Evolutionary conservation across 2,797 vertebrate species (phyloP).

Genomic region (Sparus aurata): DNA sequence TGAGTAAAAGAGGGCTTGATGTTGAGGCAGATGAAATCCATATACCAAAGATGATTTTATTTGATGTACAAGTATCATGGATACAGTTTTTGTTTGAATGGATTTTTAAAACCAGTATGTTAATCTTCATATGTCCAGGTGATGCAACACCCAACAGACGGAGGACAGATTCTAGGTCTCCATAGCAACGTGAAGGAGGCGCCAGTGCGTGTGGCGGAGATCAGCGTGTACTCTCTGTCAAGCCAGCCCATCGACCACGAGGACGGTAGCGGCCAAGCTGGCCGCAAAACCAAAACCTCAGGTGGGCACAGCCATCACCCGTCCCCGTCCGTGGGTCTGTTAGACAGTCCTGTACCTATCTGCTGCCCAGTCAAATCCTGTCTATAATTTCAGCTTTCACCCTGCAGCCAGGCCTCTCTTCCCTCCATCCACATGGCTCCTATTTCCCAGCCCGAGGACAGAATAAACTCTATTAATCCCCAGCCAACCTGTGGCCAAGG

Average conservation of each 20-base stretch:
- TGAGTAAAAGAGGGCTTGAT: slow-evolving; percentile 5
- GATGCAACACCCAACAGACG: slow-evolving; percentile 88
- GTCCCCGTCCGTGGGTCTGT: slow-evolving; percentile 16
- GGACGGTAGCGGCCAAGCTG: slow-evolving; percentile 80
- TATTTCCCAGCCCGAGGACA: slow-evolving; percentile 69
- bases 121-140: slow-evolving; percentile 76
- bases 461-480: slow-evolving; percentile 73
- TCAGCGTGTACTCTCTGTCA: slow-evolving; percentile 87
- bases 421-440: slow-evolving; percentile 66
- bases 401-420: slow-evolving; percentile 49
- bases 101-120: slow-evolving; percentile 28
- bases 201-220: slow-evolving; percentile 85
- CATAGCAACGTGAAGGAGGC: slow-evolving; percentile 88
- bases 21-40: slow-evolving; percentile 12
- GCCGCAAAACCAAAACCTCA: slow-evolving; percentile 86
- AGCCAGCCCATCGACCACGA: slow-evolving; percentile 88
- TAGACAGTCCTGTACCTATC: slow-evolving; percentile 26
- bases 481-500: slow-evolving; percentile 55
- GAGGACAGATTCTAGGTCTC: slow-evolving; percentile 86
- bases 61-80: background rate
- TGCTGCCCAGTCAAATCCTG: slow-evolving; percentile 32
- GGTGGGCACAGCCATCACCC: slow-evolving; percentile 70
- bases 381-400: slow-evolving; percentile 63
- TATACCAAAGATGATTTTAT: background rate
- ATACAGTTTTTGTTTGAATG: slow-evolving; percentile 15